Evolutionary conservation across 1,140 invertebrate species (phyloP).

Genomic region (Cardiocondyla obscurior): DNA sequence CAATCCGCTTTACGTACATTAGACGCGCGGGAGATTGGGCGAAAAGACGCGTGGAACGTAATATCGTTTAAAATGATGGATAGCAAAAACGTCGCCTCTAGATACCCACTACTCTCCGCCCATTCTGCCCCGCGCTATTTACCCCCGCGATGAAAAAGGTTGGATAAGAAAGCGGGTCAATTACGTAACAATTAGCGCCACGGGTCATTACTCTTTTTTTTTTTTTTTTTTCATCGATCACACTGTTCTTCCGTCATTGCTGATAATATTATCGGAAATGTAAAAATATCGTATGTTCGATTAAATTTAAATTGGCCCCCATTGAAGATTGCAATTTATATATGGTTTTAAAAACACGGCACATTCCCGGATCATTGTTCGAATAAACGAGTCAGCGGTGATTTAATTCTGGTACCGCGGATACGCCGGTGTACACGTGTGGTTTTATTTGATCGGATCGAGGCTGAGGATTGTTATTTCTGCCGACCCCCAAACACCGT

Average conservation of each 20-base stretch:
- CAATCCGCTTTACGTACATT: conserved; percentile 55
- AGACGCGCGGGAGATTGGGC: conserved; percentile 24
- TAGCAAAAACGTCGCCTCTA: conserved; percentile 15
- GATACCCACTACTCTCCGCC: conserved; percentile 10
- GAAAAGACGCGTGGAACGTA: conserved; percentile 30
- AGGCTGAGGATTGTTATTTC: conserved; percentile 22
- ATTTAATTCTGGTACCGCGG: neutral
- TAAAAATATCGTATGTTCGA: neutral
- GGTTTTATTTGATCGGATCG: conserved; percentile 29
- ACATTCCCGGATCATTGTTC: neutral
- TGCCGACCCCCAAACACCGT: neutral
- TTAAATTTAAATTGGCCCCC: neutral
- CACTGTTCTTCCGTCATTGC: neutral
- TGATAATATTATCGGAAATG: neutral
- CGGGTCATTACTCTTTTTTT: no score
- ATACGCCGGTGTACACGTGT: neutral
- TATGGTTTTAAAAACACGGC: neutral
- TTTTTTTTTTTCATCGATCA: no score
- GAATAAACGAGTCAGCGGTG: neutral
- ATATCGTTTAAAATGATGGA: conserved; percentile 50
- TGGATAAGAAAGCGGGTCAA: neutral
- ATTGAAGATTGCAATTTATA: neutral
- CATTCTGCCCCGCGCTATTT: neutral
- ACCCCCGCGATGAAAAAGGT: neutral
- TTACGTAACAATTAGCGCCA: neutral